A percentile compares a stretch with the other conserved stretches of the same genome.
phyloP scores from a whole-genome alignment of 1,140 invertebrate species.

The Pteromalus puparum region DNA sequence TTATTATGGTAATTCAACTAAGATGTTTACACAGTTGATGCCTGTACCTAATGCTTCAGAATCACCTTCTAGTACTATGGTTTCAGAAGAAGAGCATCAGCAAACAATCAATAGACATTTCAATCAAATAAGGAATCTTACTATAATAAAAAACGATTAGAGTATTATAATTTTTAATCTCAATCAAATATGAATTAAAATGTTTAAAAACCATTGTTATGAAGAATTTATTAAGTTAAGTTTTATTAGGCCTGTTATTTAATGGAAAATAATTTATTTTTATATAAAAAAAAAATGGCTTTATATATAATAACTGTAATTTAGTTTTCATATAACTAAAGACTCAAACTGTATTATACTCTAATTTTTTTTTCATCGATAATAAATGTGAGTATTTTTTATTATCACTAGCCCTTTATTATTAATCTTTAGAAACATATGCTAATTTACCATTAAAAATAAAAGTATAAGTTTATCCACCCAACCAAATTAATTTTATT shows the following conservation, averaged over 20 bases:
- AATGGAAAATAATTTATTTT: conserved; percentile 39
- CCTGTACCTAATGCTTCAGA: conserved; percentile 56
- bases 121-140: conserved; percentile 37
- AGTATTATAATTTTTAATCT: background rate
- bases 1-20: conserved; percentile 72
- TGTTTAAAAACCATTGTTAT: background rate
- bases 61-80: conserved; percentile 57
- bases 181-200: background rate
- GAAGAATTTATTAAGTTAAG: too few relatives aligned
- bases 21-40: conserved; percentile 71
- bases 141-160: conserved; percentile 44
- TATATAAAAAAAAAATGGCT: too few relatives aligned
- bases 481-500: too few relatives aligned
- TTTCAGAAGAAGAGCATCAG: conserved; percentile 67
- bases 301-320: background rate
- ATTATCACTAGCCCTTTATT: too few relatives aligned
- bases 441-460: too few relatives aligned
- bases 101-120: conserved; percentile 57
- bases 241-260: background rate
- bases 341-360: too few relatives aligned
- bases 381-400: too few relatives aligned
- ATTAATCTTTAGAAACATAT: too few relatives aligned
- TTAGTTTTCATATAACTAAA: too few relatives aligned
- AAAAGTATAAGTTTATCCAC: too few relatives aligned
- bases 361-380: too few relatives aligned